Percentiles rank a stretch among this genome's conserved stretches.
Evolutionary conservation across 2,888 invertebrate species (phyloP).

Genomic region (Troglohyphantes excavatus): DNA sequence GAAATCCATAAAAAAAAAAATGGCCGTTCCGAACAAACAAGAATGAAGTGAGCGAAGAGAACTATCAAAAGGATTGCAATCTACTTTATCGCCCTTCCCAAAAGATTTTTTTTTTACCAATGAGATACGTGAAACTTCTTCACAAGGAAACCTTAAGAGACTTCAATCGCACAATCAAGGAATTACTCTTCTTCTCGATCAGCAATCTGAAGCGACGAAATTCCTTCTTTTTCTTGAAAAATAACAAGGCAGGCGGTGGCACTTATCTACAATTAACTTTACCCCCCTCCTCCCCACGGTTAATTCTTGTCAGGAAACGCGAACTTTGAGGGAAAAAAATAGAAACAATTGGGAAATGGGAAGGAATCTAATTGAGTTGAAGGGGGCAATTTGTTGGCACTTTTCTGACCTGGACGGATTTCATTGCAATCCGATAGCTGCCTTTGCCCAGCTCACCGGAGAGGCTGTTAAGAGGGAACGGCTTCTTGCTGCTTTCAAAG

Average conservation of each 20-base stretch:
- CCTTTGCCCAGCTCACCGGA: background rate
- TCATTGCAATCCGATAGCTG: conserved; percentile 33
- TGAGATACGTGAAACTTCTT: conserved; percentile 35
- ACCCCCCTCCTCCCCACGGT: conserved; percentile 2
- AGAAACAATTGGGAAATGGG: conserved; percentile 18
- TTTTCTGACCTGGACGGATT: conserved; percentile 17
- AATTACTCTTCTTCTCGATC: conserved; percentile 26
- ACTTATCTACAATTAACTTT: conserved; percentile 62
- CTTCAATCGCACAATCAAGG: conserved; percentile 54
- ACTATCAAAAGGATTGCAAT: conserved; percentile 39
- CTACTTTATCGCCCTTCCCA: conserved; percentile 56
- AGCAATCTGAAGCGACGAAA: conserved; percentile 26
- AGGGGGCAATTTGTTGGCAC: conserved; percentile 52
- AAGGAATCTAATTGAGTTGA: conserved; percentile 49
- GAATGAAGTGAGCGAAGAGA: background rate
- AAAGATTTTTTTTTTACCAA: conserved; percentile 22
- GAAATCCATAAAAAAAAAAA: conserved; percentile 2
- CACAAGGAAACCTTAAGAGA: conserved; percentile 18
- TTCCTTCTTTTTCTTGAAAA: conserved; percentile 44
- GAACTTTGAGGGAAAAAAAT: conserved; percentile 13
- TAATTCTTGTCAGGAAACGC: conserved; percentile 38
- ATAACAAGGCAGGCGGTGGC: conserved; percentile 40
- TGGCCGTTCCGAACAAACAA: background rate
- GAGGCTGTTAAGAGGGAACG: background rate
- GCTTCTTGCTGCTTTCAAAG: background rate